phyloP scores from a whole-genome alignment of 92 coral and sea anemone species.

The Paramuricea clavata region DNA sequence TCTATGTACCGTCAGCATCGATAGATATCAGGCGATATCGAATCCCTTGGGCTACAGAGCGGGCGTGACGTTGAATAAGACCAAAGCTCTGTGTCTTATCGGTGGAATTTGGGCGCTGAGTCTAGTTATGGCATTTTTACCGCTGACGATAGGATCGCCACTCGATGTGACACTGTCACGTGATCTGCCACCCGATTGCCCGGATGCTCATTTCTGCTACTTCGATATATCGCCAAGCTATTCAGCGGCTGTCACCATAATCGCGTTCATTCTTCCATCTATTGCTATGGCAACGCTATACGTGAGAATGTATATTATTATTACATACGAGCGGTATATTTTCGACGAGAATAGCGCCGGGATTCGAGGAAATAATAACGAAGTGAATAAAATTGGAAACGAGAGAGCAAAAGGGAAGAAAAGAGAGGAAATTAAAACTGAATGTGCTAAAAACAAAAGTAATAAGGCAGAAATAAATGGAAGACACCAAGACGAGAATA shows the following conservation, averaged over 20 bases:
- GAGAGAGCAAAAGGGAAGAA: not conserved
- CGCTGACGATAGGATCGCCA: constrained; percentile 11
- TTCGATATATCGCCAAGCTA: constrained; percentile 32
- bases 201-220: constrained; percentile 1
- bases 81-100: constrained; percentile 15
- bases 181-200: constrained; percentile 16
- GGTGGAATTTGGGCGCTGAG: not conserved
- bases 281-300: constrained; percentile 27
- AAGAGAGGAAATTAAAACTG: not conserved
- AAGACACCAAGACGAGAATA: too few relatives aligned
- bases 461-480: not conserved
- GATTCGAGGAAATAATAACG: not conserved
- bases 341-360: not conserved
- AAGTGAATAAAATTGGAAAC: not conserved
- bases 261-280: constrained; percentile 15
- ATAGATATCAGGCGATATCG: constrained; percentile 18
- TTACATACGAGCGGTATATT: not conserved
- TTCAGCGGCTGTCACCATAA: not conserved
- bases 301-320: constrained; percentile 21
- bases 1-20: constrained; percentile 19
- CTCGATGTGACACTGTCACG: not conserved
- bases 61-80: not conserved
- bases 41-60: constrained; percentile 26
- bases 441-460: not conserved
- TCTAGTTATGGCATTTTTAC: not conserved